Conservation (phyloP, 2,888 invertebrate species). For the Caenorhabditis auriculariae region DNA sequence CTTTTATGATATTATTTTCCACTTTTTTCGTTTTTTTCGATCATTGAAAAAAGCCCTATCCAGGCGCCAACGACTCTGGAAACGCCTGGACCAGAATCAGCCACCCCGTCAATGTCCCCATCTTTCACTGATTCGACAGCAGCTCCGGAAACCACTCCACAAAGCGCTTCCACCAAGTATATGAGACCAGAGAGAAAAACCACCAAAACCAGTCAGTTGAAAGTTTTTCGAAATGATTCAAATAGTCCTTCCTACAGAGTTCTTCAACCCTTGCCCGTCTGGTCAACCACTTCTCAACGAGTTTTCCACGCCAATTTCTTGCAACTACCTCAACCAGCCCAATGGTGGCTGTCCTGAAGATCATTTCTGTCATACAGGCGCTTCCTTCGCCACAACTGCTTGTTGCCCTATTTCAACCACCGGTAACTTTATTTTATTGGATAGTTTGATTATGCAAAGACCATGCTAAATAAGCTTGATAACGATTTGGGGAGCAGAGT, state of each 20-base stretch:
- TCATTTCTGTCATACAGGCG: constrained; percentile 47
- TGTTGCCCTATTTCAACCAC: constrained; percentile 55
- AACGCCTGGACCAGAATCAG: constrained; percentile 25
- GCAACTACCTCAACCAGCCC: constrained; percentile 57
- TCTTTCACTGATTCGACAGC: constrained; percentile 22
- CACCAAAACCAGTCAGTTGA: constrained; percentile 23
- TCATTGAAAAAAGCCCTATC: no score
- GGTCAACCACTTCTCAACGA: constrained; percentile 55
- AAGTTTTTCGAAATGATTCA: constrained; percentile 10
- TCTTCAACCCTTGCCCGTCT: constrained; percentile 54
- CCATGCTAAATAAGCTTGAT: no score
- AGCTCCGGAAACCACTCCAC: constrained; percentile 15
- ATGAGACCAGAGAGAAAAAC: constrained; percentile 39
- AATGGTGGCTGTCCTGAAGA: constrained; percentile 60
- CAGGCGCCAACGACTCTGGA: constrained; percentile 29
- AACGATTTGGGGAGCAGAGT: no score
- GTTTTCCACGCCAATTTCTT: constrained; percentile 56
- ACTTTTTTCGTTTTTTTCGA: no score
- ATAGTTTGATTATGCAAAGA: background rate
- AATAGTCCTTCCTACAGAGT: constrained; percentile 26
- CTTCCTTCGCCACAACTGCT: constrained; percentile 55
- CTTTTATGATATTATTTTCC: no score
- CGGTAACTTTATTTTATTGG: no score
- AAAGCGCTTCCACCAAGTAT: constrained; percentile 23
- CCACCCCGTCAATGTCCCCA: constrained; percentile 25